Conservation (phyloP, 2,797 vertebrate species). For the Picus viridis region DNA sequence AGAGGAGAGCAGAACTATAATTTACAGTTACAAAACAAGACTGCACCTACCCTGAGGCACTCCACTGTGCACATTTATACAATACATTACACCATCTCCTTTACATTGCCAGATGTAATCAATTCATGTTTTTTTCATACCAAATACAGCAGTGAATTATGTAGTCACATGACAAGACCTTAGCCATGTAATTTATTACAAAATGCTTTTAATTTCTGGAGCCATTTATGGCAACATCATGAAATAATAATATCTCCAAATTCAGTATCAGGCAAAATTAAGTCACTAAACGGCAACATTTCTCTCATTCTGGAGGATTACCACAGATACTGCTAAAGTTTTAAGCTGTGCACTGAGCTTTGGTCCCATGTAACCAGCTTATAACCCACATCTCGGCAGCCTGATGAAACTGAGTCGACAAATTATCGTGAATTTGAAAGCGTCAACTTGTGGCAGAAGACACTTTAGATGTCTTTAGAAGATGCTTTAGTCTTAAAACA, state of each 20-base stretch:
- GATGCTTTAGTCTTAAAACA: background rate
- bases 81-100: slow-evolving; percentile 48
- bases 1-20: slow-evolving; percentile 63
- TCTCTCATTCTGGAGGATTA: background rate
- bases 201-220: slow-evolving; percentile 44
- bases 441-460: background rate
- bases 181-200: slow-evolving; percentile 8
- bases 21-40: slow-evolving; percentile 45
- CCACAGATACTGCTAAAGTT: background rate
- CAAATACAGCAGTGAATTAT: slow-evolving; percentile 22
- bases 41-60: slow-evolving; percentile 37
- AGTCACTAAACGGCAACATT: background rate
- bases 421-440: slow-evolving; percentile 26
- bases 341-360: background rate
- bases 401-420: slow-evolving; percentile 28
- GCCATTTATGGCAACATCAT: background rate
- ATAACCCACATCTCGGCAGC: slow-evolving; percentile 13
- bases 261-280: background rate
- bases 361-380: background rate
- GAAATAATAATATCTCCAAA: slow-evolving; percentile 28
- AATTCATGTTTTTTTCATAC: background rate
- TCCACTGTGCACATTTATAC: slow-evolving; percentile 39
- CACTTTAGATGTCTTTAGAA: background rate
- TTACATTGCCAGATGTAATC: slow-evolving; percentile 56
- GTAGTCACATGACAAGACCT: background rate